Conservation (phyloP, 1,140 invertebrate genomes). For the Heliothis subflexa region DNA sequence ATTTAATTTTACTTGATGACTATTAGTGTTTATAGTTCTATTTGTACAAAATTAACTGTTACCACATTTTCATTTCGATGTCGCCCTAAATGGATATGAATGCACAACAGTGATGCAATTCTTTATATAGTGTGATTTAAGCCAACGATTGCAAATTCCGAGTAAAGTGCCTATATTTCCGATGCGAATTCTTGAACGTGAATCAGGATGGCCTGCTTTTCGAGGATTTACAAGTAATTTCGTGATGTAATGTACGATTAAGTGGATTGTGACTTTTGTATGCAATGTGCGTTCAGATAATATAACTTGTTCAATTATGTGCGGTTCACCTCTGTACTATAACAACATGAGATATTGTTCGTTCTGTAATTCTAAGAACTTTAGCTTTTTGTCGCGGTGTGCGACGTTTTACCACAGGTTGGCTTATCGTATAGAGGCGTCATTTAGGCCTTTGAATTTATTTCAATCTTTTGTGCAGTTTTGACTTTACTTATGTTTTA, state of each 20-base stretch:
- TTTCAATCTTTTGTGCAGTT: too few relatives aligned
- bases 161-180: constrained; percentile 51
- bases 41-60: constrained; percentile 18
- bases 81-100: background rate
- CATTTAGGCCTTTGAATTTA: too few relatives aligned
- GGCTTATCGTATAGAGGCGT: background rate
- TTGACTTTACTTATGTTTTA: too few relatives aligned
- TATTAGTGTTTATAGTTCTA: constrained; percentile 16
- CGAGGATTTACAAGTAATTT: constrained; percentile 49
- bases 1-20: constrained; percentile 16
- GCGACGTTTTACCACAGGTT: background rate
- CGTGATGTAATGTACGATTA: constrained; percentile 54
- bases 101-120: constrained; percentile 16
- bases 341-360: background rate
- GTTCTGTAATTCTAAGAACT: background rate
- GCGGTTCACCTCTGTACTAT: background rate
- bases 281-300: background rate
- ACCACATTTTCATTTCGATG: constrained; percentile 18
- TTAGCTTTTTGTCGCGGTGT: background rate
- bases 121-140: constrained; percentile 55
- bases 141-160: constrained; percentile 53
- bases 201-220: constrained; percentile 59
- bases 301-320: background rate
- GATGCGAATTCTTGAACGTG: constrained; percentile 47
- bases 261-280: constrained; percentile 17